These are phyloP conservation scores for Zosterops borbonicus DNA, from an alignment of 2,113 vertebrate genomes.

Conservation along the genomic window DNA sequence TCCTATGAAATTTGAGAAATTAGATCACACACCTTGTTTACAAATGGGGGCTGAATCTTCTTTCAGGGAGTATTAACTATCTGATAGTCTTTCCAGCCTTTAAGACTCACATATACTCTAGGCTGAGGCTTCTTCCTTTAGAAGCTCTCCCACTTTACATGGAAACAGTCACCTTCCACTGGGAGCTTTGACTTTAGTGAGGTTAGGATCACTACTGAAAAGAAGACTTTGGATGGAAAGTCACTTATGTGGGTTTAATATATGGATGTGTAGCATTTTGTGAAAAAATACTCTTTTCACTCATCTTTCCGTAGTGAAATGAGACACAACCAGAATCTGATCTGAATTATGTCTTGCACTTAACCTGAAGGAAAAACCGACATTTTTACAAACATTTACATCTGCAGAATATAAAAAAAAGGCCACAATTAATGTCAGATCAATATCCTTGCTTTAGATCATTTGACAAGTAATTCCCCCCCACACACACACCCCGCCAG, in stretches of 20 bases:
- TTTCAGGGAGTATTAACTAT: neutral
- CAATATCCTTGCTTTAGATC: conserved; percentile 15
- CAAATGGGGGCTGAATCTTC: neutral
- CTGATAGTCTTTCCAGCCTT: neutral
- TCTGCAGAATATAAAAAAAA: conserved; percentile 9
- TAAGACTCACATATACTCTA: neutral
- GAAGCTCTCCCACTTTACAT: neutral
- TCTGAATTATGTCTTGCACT: neutral
- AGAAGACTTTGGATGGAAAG: neutral
- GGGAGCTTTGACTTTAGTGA: neutral
- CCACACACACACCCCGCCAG: neutral
- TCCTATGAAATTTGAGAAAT: neutral
- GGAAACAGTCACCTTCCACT: neutral
- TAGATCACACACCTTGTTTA: neutral
- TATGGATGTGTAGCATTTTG: neutral
- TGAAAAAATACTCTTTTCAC: neutral
- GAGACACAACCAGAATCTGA: neutral
- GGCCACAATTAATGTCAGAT: neutral
- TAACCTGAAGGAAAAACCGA: neutral
- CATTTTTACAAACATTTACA: neutral
- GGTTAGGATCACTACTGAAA: neutral
- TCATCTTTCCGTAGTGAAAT: neutral
- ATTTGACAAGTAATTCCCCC: neutral
- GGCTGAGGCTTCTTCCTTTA: neutral
- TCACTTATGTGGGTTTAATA: neutral